Evolutionary conservation across 2,888 invertebrate species (phyloP).

Genomic region (Lissocephala sabroskyi): DNA sequence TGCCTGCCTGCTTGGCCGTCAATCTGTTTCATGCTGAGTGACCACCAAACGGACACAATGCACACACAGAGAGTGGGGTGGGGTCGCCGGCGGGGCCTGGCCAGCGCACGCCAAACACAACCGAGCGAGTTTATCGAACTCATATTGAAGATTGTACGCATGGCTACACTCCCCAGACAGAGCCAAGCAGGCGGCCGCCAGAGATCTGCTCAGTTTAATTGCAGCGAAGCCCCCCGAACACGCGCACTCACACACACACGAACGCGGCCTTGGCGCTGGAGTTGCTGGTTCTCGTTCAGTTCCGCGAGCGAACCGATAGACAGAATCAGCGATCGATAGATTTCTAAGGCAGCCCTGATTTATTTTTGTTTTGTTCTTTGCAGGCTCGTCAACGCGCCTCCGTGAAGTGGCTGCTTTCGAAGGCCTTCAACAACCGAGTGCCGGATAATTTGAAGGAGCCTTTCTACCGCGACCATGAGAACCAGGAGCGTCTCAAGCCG

Average conservation of each 20-base stretch:
- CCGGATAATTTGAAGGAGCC: constrained; percentile 94
- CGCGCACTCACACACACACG: not conserved
- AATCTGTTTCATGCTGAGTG: constrained; percentile 52
- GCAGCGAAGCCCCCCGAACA: not conserved
- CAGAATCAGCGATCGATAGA: no score
- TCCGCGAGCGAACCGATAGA: no score
- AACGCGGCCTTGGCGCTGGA: not conserved
- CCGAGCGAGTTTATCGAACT: constrained; percentile 58
- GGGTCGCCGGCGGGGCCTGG: constrained; percentile 10
- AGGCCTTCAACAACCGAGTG: constrained; percentile 95
- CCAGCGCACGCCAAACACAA: constrained; percentile 60
- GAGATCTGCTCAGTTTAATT: not conserved
- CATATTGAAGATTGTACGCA: constrained; percentile 65
- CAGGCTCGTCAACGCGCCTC: constrained; percentile 97
- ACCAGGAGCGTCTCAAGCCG: constrained; percentile 94
- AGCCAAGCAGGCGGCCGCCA: not conserved
- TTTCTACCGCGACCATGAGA: constrained; percentile 96
- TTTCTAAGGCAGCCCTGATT: no score
- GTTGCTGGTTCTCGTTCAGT: no score
- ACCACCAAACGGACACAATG: constrained; percentile 39
- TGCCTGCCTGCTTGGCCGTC: not conserved
- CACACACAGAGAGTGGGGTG: constrained; percentile 21
- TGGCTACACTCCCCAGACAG: constrained; percentile 45
- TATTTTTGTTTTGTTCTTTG: constrained; percentile 66
- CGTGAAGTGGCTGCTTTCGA: constrained; percentile 95